phyloP scores from a whole-genome alignment of 2,797 vertebrate genomes.

The Rousettus madagascariensis region DNA sequence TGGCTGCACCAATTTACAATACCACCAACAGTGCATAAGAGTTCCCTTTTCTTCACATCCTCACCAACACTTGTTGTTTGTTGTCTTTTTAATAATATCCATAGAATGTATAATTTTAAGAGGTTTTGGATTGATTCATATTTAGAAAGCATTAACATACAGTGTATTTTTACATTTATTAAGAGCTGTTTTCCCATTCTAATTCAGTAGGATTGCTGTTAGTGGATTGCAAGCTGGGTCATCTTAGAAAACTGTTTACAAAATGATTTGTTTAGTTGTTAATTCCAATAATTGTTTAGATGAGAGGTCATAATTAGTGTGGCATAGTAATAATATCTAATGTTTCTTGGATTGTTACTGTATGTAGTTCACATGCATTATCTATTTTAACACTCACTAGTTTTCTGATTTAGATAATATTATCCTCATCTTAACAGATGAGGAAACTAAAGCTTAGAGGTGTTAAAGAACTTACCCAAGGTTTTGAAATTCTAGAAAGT shows the following conservation, averaged over 20 bases:
- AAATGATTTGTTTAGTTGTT: neutral
- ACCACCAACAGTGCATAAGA: neutral
- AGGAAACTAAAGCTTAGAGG: neutral
- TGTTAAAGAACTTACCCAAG: neutral
- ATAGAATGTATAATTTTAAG: neutral
- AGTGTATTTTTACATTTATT: neutral
- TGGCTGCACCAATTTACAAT: neutral
- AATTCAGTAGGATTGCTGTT: neutral
- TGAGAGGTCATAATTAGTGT: neutral
- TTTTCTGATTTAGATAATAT: neutral
- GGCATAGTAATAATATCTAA: neutral
- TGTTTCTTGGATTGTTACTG: neutral
- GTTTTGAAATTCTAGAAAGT: neutral
- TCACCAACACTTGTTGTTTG: neutral
- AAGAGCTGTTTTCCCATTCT: neutral
- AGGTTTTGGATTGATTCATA: neutral
- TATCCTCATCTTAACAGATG: neutral
- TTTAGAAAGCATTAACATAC: neutral
- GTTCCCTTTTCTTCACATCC: neutral
- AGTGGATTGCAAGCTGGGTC: neutral
- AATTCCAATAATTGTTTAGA: neutral
- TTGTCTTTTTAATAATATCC: neutral
- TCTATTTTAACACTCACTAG: neutral
- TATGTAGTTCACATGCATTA: neutral
- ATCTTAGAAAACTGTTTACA: neutral